Evolutionary conservation across 1,140 invertebrate species (phyloP).

Genomic region (Episyrphus balteatus): DNA sequence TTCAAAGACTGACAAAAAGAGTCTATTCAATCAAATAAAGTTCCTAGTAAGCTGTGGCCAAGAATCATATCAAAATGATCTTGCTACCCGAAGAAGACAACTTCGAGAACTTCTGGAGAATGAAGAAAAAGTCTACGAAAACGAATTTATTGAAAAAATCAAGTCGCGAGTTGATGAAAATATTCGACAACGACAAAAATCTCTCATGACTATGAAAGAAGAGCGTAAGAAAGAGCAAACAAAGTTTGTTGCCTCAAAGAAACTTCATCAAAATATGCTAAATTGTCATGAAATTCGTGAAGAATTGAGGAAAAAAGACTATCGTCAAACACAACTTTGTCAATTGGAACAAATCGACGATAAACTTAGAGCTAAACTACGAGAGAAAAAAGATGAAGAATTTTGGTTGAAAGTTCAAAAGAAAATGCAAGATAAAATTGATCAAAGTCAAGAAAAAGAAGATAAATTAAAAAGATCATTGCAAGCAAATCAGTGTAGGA

Average conservation of each 20-base stretch:
- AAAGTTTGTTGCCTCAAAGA: slow-evolving; percentile 18
- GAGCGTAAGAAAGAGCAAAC: slow-evolving; percentile 10
- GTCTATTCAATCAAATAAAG: slow-evolving; percentile 21
- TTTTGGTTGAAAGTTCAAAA: slow-evolving; percentile 20
- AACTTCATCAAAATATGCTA: slow-evolving; percentile 20
- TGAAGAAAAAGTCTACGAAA: slow-evolving; percentile 24
- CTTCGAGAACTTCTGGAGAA: slow-evolving; percentile 18
- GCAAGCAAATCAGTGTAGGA: too few species aligned
- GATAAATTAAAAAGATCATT: too few species aligned
- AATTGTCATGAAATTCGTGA: slow-evolving; percentile 31
- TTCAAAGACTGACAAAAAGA: slow-evolving; percentile 23
- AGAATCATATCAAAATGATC: slow-evolving; percentile 13
- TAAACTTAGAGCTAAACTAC: slow-evolving; percentile 13
- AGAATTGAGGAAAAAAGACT: slow-evolving; percentile 16
- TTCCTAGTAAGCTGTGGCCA: slow-evolving; percentile 19
- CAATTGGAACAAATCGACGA: slow-evolving; percentile 28
- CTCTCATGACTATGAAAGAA: slow-evolving; percentile 19
- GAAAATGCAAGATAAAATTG: not conserved
- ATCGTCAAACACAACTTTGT: slow-evolving; percentile 14
- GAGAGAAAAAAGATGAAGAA: slow-evolving; percentile 16
- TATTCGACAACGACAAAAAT: slow-evolving; percentile 20
- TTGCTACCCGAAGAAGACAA: slow-evolving; percentile 12
- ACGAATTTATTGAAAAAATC: slow-evolving; percentile 26
- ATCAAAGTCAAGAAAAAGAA: too few species aligned
- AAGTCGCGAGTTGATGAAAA: slow-evolving; percentile 23